Base-by-base conservation (phyloP, 2,797 vertebrate genomes). In the Liasis olivaceus region DNA sequence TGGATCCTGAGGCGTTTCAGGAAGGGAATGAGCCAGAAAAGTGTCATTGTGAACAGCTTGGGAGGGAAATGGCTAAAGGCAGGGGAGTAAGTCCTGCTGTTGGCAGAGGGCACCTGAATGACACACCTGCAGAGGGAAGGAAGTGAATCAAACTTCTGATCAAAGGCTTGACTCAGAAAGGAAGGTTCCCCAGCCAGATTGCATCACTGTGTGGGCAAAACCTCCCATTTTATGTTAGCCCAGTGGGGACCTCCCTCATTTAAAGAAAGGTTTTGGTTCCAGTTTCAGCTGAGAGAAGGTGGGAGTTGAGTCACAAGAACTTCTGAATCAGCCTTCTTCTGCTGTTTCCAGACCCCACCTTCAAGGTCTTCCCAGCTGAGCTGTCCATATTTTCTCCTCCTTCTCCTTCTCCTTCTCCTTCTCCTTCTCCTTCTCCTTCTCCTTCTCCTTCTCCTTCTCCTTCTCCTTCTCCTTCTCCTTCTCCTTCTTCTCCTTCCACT, bases 211-310 rank as follows among this genome's bases (percentile, higher is more conserved):
- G 47, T 47, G 58, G 26, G 58, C 36, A 54, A 77, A 20, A 14
- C 54, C 31, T 36, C 12, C 36, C 36, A 36, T 36, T 36, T 36
- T 2, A 8, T n/a, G 24, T 62, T n/a, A 22, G 24, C 36, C 4
- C 7, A n/a, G 28, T 24, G 51, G 17, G 5, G n/a, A 12, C 28
- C 56, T 84, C 81, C 69, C 31, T 90, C 89, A 84, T 90, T 90
- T 77, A 84, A 90, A 26, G 89, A 90, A 90, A 36, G 63, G 42
- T n/a, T 90, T 63, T 51, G 36, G 89, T 90, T 90, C 58, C 72
- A 64, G 20, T 8, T 77, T 60, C 8, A 51, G 20, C 14, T 28
- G 12, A 15, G 4, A 59, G n/a, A 59, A 60, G 56, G 15, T 17
- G 4, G 51, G 47, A 59, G 58, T 31, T 26, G 9, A 15, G 4